Evolutionary conservation across 2,888 invertebrate species (phyloP).

Genomic region (Tenthredo mesomela): DNA sequence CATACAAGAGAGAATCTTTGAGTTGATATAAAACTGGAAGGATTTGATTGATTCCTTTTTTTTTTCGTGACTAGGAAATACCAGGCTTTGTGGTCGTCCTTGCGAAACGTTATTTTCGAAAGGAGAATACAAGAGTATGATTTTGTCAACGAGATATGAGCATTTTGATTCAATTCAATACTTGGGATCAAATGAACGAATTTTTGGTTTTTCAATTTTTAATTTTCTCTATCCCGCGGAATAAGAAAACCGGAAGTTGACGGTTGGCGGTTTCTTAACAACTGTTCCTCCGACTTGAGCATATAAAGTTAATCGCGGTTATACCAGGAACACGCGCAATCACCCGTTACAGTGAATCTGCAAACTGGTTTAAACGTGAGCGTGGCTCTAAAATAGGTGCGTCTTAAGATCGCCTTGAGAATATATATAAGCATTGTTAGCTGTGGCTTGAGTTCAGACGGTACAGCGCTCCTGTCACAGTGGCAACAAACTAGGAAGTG

Average conservation of each 20-base stretch:
- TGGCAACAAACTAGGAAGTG: slow-evolving; percentile 2
- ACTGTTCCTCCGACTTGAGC: neutral
- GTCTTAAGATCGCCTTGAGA: slow-evolving; percentile 65
- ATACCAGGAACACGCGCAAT: slow-evolving; percentile 59
- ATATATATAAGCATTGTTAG: slow-evolving; percentile 69
- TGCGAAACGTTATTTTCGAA: neutral
- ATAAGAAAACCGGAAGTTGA: neutral
- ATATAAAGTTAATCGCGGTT: slow-evolving; percentile 28
- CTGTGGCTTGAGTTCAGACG: slow-evolving; percentile 60
- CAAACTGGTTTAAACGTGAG: slow-evolving; percentile 62
- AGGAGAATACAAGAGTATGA: neutral
- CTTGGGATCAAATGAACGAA: neutral
- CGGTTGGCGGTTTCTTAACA: neutral
- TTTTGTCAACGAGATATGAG: neutral
- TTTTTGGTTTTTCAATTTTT: neutral
- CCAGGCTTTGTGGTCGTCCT: neutral
- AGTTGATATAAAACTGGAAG: neutral
- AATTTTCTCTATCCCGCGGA: neutral
- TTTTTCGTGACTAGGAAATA: neutral
- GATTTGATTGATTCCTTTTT: neutral
- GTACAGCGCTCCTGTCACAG: slow-evolving; percentile 41
- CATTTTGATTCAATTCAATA: neutral
- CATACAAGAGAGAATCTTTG: neutral
- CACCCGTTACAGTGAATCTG: slow-evolving; percentile 62
- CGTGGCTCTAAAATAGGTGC: slow-evolving; percentile 63